phyloP scores from a whole-genome alignment of 2,113 vertebrate genomes.

The Syrmaticus mikado region DNA sequence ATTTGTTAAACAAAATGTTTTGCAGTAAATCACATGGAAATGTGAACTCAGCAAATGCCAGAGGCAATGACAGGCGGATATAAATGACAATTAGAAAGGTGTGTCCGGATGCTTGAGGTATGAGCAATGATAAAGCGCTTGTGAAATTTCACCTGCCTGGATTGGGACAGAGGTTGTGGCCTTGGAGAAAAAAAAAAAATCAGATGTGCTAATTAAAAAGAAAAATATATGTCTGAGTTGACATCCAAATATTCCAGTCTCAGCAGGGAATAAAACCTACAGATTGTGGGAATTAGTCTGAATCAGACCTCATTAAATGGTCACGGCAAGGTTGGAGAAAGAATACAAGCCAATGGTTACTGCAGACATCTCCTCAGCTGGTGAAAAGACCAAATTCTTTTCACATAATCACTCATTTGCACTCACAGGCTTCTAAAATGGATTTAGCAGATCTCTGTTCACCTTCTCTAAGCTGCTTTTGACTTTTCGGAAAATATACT shows the following conservation, averaged over 20 bases:
- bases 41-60: constrained; percentile 67
- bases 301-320: constrained; percentile 54
- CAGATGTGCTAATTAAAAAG: constrained; percentile 46
- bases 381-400: not conserved
- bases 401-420: not conserved
- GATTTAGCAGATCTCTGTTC: constrained; percentile 48
- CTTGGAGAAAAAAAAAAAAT: not conserved
- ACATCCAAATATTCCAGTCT: constrained; percentile 37
- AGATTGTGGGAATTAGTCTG: constrained; percentile 21
- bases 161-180: constrained; percentile 50
- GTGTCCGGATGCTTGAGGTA: constrained; percentile 65
- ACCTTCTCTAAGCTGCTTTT: constrained; percentile 42
- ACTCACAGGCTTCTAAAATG: not conserved
- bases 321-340: not conserved
- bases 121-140: constrained; percentile 64
- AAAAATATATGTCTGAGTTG: constrained; percentile 40
- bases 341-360: not conserved
- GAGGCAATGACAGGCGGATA: constrained; percentile 61
- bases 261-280: constrained; percentile 50
- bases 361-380: not conserved
- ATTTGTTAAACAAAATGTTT: constrained; percentile 34
- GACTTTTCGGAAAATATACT: constrained; percentile 20
- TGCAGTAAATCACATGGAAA: constrained; percentile 63
- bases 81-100: constrained; percentile 70
- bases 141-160: constrained; percentile 49